A percentile compares a stretch with the other conserved stretches of the same genome.
Conservation (phyloP, 2,888 invertebrate genomes). For the Hydrotaea diabolus region DNA sequence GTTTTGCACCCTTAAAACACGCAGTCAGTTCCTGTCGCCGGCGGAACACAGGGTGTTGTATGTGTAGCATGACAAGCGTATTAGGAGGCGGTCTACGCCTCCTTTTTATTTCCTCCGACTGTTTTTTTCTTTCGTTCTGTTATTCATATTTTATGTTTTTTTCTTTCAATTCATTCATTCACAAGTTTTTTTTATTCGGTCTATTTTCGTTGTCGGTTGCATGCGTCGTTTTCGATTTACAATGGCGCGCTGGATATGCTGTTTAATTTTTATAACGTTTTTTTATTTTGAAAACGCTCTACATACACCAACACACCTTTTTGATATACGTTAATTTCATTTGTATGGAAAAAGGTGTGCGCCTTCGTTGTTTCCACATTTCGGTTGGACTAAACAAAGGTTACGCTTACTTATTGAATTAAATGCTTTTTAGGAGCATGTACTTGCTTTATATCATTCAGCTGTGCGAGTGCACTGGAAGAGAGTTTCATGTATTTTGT, state of each 20-base stretch:
- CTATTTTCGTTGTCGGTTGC: constrained; percentile 27
- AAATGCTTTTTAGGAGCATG: constrained; percentile 1
- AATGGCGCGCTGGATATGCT: constrained; percentile 54
- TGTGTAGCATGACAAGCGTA: constrained; percentile 70
- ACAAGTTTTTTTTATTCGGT: constrained; percentile 43
- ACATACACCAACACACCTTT: constrained; percentile 52
- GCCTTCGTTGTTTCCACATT: constrained; percentile 15
- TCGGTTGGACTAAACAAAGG: constrained; percentile 55
- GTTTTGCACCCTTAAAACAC: constrained; percentile 62
- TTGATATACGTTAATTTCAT: constrained; percentile 51
- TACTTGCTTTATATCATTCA: neutral
- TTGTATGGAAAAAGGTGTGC: constrained; percentile 54
- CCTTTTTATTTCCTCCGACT: constrained; percentile 54
- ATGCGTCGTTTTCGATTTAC: constrained; percentile 26
- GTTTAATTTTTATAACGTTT: constrained; percentile 62
- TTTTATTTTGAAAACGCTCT: constrained; percentile 22
- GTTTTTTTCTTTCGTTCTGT: neutral
- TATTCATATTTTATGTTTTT: constrained; percentile 39
- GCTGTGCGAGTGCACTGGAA: neutral
- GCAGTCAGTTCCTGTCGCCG: neutral
- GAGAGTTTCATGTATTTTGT: neutral
- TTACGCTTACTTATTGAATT: constrained; percentile 58
- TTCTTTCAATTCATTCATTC: constrained; percentile 50
- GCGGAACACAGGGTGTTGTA: constrained; percentile 64
- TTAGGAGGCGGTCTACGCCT: constrained; percentile 72